These are phyloP conservation scores for Carcinoscorpius rotundicauda DNA, from an alignment of 1,140 invertebrate species.

Conservation along the genomic window DNA sequence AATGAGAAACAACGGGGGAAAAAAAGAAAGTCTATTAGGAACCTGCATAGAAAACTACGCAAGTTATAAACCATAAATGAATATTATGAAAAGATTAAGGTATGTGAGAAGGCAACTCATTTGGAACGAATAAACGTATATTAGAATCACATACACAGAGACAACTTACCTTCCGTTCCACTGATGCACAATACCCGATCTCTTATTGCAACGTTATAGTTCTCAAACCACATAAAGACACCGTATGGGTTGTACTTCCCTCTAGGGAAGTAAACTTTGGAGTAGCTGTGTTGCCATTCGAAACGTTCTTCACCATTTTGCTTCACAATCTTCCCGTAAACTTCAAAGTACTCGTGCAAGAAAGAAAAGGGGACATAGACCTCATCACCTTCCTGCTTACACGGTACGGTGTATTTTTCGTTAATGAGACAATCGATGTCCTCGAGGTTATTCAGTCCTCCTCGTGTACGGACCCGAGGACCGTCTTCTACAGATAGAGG, in stretches of 20 bases:
- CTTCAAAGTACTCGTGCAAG: slow-evolving; percentile 86
- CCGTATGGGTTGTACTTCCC: slow-evolving; percentile 74
- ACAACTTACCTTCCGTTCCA: slow-evolving; percentile 2
- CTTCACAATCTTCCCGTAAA: slow-evolving; percentile 55
- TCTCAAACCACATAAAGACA: slow-evolving; percentile 90
- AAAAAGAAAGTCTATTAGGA: no score
- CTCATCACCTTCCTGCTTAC: slow-evolving; percentile 68
- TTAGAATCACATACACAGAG: no score
- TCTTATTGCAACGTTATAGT: slow-evolving; percentile 90
- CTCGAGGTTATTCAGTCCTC: slow-evolving; percentile 33
- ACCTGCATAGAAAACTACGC: no score
- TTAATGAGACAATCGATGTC: slow-evolving; percentile 85
- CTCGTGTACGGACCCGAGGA: slow-evolving; percentile 1
- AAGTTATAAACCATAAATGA: no score
- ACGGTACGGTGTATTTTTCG: slow-evolving; percentile 69
- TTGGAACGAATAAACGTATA: no score
- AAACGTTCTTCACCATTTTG: slow-evolving; percentile 42
- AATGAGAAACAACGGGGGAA: no score
- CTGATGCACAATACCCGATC: slow-evolving; percentile 85
- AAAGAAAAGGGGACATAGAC: slow-evolving; percentile 86
- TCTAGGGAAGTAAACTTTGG: slow-evolving; percentile 76
- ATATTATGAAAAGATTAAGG: no score
- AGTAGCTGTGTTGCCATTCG: slow-evolving; percentile 88
- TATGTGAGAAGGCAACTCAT: no score
- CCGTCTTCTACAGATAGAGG: not conserved